Base-by-base conservation (phyloP, 2,113 vertebrate species). In the Cyprinodon variegatus region DNA sequence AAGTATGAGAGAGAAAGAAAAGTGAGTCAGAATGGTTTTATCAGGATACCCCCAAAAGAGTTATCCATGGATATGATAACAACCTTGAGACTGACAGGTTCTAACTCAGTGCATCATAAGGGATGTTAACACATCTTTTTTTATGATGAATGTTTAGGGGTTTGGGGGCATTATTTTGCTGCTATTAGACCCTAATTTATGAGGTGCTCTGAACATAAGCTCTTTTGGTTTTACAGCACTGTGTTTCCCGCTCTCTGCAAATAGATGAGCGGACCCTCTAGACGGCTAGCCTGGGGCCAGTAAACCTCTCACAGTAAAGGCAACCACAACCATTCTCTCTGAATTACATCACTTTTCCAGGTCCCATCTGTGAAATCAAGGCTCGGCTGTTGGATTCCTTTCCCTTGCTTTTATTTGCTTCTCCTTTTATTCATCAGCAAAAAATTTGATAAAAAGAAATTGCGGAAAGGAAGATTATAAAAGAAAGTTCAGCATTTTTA, bases 321-420 rank as follows among this genome's bases (percentile, higher is more conserved):
- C 74, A 91, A 93, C 91, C 82, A 12, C 89, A 89, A 65, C 87
- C 83, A 92, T 91, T 92, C 86, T 79, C 83, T 72, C 61, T 76
- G 83, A 91, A 91, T 94, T 71, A 94, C 92, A 88, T 94, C 92
- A 93, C 88, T 89, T 89, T 90, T 90, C 86, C 87, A 81, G 70
- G 87, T 86, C 70, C 70, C 74, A 72, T 64, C 76, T 82, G 86
- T 78, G 85, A 90, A 91, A 90, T 75, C 78, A 72, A 68, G 37
- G 3, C 82, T 88, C 83, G 90, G 86, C 86, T 87, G 81, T 75
- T 83, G 87, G 74, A 76, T 72, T 79, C 80, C 68, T 69, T n/a
- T 65, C 82, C 76, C 80, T 40, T 41, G 40, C 74, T 74, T 78
- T 67, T 65, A 57, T 57, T 57, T 14, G 41, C 5, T 8, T 57